Percentiles rank a stretch among this genome's conserved stretches.
These are phyloP conservation scores for Corella eumyota DNA, from an alignment of 23 tunicate species.

Conservation along the genomic window DNA sequence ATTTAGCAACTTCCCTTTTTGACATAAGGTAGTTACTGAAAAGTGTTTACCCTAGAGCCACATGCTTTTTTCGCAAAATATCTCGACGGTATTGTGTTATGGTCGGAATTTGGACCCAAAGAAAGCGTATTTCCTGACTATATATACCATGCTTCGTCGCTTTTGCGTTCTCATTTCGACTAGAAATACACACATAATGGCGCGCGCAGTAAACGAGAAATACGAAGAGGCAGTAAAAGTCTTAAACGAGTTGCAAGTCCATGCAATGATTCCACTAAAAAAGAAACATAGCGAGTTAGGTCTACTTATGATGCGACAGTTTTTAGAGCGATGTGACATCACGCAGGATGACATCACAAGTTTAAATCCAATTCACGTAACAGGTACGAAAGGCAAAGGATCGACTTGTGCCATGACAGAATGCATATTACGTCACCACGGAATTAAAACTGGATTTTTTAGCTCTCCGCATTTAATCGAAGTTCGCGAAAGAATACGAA, in stretches of 20 bases:
- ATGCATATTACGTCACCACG: slow-evolving; percentile 66
- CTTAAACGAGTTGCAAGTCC: slow-evolving; percentile 49
- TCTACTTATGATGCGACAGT: slow-evolving; percentile 45
- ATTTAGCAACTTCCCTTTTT: too few relatives aligned
- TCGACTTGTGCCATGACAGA: slow-evolving; percentile 95
- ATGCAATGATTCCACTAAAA: slow-evolving; percentile 2
- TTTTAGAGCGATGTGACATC: slow-evolving; percentile 38
- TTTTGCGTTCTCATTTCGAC: too few relatives aligned
- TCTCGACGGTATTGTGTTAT: too few relatives aligned
- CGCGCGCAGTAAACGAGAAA: background rate
- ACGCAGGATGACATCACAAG: slow-evolving; percentile 33
- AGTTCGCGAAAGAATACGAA: slow-evolving; percentile 85
- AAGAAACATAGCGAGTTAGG: slow-evolving; percentile 34
- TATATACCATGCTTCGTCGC: too few relatives aligned
- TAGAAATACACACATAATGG: too few relatives aligned
- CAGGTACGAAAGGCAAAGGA: slow-evolving; percentile 94
- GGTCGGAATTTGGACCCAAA: too few relatives aligned
- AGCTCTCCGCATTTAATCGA: slow-evolving; percentile 86
- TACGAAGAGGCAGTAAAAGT: slow-evolving; percentile 75
- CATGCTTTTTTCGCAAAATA: too few relatives aligned
- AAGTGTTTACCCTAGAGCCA: too few relatives aligned
- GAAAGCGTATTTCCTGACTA: too few relatives aligned
- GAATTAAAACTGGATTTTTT: slow-evolving; percentile 74
- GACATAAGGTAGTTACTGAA: too few relatives aligned
- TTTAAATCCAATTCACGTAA: slow-evolving; percentile 43